Evolutionary conservation across 2,888 invertebrate species (phyloP).

Genomic region (Meganola albula): DNA sequence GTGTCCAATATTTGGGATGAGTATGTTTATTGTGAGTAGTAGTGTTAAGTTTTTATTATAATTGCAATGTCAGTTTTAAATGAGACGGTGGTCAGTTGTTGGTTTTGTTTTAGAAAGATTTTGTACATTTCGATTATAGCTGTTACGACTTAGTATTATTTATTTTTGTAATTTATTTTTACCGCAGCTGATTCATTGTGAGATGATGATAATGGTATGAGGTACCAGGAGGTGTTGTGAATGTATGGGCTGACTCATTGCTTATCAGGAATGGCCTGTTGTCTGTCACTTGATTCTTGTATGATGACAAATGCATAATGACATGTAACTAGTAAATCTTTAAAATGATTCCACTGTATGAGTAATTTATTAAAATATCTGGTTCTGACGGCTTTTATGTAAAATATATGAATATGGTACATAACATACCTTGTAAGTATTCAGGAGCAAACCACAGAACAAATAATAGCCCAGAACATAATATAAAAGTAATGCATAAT

Average conservation of each 20-base stretch:
- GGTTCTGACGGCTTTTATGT: constrained; percentile 15
- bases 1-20: constrained; percentile 34
- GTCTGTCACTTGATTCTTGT: constrained; percentile 13
- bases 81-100: constrained; percentile 44
- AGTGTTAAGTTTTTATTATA: constrained; percentile 60
- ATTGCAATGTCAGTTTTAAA: constrained; percentile 35
- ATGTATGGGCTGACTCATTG: constrained; percentile 17
- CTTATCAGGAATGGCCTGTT: constrained; percentile 18
- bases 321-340: too few species aligned
- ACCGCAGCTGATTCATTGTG: constrained; percentile 20
- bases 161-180: constrained; percentile 35
- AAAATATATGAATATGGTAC: constrained; percentile 21
- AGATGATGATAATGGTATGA: constrained; percentile 15
- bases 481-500: too few species aligned
- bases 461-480: too few species aligned
- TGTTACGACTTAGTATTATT: constrained; percentile 29
- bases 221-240: constrained; percentile 6
- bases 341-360: constrained; percentile 2
- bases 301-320: constrained; percentile 16
- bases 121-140: constrained; percentile 47
- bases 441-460: too few species aligned
- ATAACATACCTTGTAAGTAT: too few species aligned
- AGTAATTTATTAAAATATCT: constrained; percentile 18
- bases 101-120: constrained; percentile 68
- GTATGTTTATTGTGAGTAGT: constrained; percentile 40